phyloP scores from a whole-genome alignment of 2,113 vertebrate species.

The Manacus vitellinus region DNA sequence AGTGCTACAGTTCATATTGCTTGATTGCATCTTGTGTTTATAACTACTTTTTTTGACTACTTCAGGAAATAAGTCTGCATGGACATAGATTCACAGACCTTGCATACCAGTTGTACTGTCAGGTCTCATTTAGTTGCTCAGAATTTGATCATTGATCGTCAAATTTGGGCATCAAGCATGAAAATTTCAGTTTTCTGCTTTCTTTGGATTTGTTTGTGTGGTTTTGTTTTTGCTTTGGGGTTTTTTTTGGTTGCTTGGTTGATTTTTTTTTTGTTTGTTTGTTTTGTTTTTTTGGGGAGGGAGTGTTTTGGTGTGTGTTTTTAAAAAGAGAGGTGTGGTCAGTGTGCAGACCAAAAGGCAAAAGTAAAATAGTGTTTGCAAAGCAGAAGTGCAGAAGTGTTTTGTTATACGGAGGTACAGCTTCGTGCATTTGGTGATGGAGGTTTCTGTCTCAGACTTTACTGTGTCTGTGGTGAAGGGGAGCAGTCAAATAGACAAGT shows the following conservation, averaged over 20 bases:
- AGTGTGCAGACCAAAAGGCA: not conserved
- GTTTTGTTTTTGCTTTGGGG: not conserved
- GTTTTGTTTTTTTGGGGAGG: not conserved
- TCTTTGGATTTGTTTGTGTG: not conserved
- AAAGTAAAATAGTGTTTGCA: not conserved
- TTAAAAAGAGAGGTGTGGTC: not conserved
- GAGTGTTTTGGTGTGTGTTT: not conserved
- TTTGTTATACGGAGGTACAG: not conserved
- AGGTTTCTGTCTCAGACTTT: not conserved
- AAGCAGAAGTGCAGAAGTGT: not conserved
- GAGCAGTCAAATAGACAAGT: accelerated
- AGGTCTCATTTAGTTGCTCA: not conserved
- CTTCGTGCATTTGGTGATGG: not conserved
- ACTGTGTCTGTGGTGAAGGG: not conserved
- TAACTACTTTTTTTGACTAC: not conserved
- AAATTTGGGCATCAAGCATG: not conserved
- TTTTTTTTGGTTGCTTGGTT: not conserved
- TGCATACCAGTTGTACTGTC: not conserved
- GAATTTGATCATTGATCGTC: not conserved
- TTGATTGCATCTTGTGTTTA: not conserved
- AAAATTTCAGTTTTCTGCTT: not conserved
- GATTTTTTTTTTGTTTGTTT: not conserved
- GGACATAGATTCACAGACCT: not conserved
- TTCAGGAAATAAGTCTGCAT: not conserved
- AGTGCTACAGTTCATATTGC: not conserved